Evolutionary conservation across 2,888 invertebrate genomes (phyloP).

Genomic region (Heliconius erato): DNA sequence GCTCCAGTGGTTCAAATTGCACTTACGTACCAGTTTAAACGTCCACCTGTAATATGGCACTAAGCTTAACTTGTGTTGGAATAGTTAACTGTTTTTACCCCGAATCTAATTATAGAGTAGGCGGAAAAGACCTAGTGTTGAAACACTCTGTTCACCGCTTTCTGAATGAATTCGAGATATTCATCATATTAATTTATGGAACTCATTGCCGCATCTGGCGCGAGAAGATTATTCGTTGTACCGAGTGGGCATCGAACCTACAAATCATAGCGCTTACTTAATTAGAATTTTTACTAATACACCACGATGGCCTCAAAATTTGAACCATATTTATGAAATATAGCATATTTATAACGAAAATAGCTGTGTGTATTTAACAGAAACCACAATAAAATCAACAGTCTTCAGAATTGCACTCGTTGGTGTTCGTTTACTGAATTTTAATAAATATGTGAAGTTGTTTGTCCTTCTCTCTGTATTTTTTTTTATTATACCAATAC

Average conservation of each 20-base stretch:
- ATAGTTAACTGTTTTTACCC: neutral
- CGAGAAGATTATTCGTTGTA: too few species aligned
- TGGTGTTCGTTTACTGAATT: neutral
- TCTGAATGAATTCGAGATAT: too few species aligned
- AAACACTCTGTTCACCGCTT: too few species aligned
- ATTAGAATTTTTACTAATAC: too few species aligned
- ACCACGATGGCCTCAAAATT: too few species aligned
- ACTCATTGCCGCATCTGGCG: too few species aligned
- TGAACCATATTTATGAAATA: too few species aligned
- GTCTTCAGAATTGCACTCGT: neutral
- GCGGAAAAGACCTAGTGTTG: too few species aligned
- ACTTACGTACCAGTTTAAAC: constrained; percentile 34
- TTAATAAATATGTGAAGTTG: neutral
- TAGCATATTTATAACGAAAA: too few species aligned
- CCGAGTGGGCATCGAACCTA: too few species aligned
- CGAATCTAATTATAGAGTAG: neutral
- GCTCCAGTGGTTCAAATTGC: constrained; percentile 39
- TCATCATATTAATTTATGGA: too few species aligned
- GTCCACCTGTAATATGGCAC: constrained; percentile 14
- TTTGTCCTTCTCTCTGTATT: neutral
- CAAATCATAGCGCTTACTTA: too few species aligned
- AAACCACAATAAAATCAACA: neutral
- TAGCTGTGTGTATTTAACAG: neutral
- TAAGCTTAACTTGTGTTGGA: neutral
- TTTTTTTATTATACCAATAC: neutral